Evolutionary conservation across 2,888 invertebrate species (phyloP).

Genomic region (Caenorhabditis macrosperma): DNA sequence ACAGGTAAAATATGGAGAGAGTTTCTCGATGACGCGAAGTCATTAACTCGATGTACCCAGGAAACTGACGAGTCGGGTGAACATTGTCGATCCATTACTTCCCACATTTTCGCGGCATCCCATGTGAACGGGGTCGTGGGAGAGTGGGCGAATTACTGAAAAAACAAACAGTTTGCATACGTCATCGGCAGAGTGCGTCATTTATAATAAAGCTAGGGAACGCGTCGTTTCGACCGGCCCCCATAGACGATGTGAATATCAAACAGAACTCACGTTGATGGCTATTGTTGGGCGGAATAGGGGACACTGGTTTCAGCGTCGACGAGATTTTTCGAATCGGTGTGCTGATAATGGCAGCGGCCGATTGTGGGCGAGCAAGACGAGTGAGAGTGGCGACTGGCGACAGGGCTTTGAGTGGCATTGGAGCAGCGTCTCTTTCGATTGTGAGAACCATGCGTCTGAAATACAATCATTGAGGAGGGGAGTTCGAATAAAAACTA

Average conservation of each 20-base stretch:
- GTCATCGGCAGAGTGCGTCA: conserved; percentile 6
- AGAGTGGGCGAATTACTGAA: conserved; percentile 49
- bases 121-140: conserved; percentile 40
- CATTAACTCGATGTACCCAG: conserved; percentile 48
- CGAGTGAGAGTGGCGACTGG: conserved; percentile 36
- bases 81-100: conserved; percentile 21
- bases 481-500: not conserved
- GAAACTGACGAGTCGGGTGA: conserved; percentile 48
- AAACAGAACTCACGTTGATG: conserved; percentile 46
- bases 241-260: not conserved
- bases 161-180: conserved; percentile 16
- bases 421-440: conserved; percentile 9
- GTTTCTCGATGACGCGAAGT: not conserved
- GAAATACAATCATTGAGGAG: conserved; percentile 3
- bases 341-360: conserved; percentile 33
- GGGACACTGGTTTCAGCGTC: conserved; percentile 23
- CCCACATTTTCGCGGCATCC: conserved; percentile 48
- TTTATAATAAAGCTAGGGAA: conserved; percentile 12
- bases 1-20: conserved; percentile 1
- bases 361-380: conserved; percentile 42
- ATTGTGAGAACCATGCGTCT: conserved; percentile 55
- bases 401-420: conserved; percentile 33
- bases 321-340: conserved; percentile 43
- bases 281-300: conserved; percentile 35
- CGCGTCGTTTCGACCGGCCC: not conserved